Base-by-base conservation (phyloP, 64 coral and sea anemone species). In the Stichodactyla helianthus region DNA sequence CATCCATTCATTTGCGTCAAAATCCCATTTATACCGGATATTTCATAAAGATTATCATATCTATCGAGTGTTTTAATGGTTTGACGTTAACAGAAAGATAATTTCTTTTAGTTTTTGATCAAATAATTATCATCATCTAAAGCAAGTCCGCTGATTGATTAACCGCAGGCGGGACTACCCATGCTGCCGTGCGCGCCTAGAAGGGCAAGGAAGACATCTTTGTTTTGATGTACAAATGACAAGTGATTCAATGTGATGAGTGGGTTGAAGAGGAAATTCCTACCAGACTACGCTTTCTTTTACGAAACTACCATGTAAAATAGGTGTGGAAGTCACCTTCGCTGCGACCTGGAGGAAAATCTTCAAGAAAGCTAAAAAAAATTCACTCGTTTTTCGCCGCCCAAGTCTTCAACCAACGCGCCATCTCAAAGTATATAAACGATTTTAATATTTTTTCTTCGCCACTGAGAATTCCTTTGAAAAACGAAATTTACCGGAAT, bases 211-310 rank as follows among this genome's bases (percentile, higher is more conserved):
- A 54, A 81, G 50, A 81, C 52, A 54, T 81, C 52, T 81, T 81
- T 51, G 52, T 51, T 81, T 52, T 51, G 78, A 81, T 81, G 4
- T 15, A 35, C 31, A 81, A 79, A 51, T 81, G 78, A 81, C 78
- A 81, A 81, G 78, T 81, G 50, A 54, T 54, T 54, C 52, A 51
- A 23, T 81, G 50, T 6, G 51, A 81, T 81, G 78, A 19, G 78
- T 81, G 78, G 78, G 78, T 81, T 81, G 78, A 81, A 54, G 50
- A 52, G 26, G 78, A 23, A 81, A 17, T 81, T 81, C 78, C 78
- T 52, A 17, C 5, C 6, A 81, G 35, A 81, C 78, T 81, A 54
- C 78, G 19, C 51, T 81, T 54, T 81, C 78, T 81, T 52, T 19
- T 15, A 19, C 16, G 6, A 8, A 81, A 22, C 54, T 81, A 81